phyloP scores from a whole-genome alignment of 2,797 vertebrate genomes.

The Oreortyx pictus region DNA sequence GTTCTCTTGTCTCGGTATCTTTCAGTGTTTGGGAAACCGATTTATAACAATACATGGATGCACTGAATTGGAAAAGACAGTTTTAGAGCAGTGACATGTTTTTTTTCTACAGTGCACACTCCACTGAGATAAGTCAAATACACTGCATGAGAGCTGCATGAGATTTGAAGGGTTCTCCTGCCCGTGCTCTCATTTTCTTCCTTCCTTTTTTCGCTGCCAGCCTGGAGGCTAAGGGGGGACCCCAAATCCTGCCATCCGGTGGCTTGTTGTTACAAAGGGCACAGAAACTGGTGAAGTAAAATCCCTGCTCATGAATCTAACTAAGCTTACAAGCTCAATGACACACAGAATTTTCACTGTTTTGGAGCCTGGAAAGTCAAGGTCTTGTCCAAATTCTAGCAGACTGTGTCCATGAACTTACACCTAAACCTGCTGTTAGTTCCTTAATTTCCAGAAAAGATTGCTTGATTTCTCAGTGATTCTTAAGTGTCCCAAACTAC shows the following conservation, averaged over 20 bases:
- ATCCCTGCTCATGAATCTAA: not conserved
- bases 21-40: constrained; percentile 76
- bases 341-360: not conserved
- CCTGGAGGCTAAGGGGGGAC: not conserved
- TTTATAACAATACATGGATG: constrained; percentile 81
- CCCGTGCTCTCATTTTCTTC: not conserved
- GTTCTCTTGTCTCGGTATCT: constrained; percentile 75
- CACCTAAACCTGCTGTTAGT: not conserved
- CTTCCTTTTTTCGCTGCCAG: constrained; percentile 40
- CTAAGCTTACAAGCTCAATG: not conserved
- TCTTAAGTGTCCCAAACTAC: not conserved
- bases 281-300: not conserved
- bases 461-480: not conserved
- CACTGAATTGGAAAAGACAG: constrained; percentile 86
- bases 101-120: constrained; percentile 72
- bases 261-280: not conserved
- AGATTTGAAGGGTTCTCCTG: constrained; percentile 45
- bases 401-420: not conserved
- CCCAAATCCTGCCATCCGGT: not conserved
- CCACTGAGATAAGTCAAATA: constrained; percentile 68
- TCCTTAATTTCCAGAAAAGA: not conserved
- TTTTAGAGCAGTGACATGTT: constrained; percentile 82
- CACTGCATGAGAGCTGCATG: constrained; percentile 53
- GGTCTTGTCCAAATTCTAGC: not conserved
- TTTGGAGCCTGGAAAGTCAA: not conserved